A percentile compares a stretch with the other conserved stretches of the same genome.
Conservation (phyloP, 2,113 vertebrate genomes). For the Jaculus jaculus region DNA sequence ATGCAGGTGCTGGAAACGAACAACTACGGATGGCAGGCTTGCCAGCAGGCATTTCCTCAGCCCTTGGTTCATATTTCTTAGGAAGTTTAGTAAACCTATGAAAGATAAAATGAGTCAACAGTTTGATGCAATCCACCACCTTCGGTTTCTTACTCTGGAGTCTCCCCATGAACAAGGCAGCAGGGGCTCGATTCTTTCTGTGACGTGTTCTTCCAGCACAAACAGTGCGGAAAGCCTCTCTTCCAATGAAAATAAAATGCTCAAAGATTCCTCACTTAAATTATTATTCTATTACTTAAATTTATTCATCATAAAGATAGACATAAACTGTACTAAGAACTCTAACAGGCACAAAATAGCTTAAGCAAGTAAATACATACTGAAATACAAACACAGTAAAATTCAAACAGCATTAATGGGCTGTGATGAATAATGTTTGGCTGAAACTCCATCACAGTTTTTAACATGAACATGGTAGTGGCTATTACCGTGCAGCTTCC, state of each 20-base stretch:
- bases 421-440: not conserved
- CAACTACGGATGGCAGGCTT: too few relatives aligned
- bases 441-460: not conserved
- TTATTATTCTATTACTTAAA: not conserved
- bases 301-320: not conserved
- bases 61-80: not conserved
- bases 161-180: not conserved
- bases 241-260: not conserved
- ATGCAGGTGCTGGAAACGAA: too few relatives aligned
- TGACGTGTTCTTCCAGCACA: accelerated
- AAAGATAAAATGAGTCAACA: not conserved
- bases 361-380: not conserved
- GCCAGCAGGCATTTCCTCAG: too few relatives aligned
- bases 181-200: not conserved
- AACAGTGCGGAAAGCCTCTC: not conserved
- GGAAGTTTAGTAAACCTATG: not conserved
- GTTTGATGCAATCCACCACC: not conserved
- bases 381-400: not conserved
- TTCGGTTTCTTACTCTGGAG: not conserved
- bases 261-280: not conserved
- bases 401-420: not conserved
- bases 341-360: not conserved
- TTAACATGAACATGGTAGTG: accelerated
- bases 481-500: not conserved
- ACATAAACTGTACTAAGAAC: not conserved